Evolutionary conservation across 2,888 invertebrate species (phyloP).

Genomic region (Caenorhabditis sp.): DNA sequence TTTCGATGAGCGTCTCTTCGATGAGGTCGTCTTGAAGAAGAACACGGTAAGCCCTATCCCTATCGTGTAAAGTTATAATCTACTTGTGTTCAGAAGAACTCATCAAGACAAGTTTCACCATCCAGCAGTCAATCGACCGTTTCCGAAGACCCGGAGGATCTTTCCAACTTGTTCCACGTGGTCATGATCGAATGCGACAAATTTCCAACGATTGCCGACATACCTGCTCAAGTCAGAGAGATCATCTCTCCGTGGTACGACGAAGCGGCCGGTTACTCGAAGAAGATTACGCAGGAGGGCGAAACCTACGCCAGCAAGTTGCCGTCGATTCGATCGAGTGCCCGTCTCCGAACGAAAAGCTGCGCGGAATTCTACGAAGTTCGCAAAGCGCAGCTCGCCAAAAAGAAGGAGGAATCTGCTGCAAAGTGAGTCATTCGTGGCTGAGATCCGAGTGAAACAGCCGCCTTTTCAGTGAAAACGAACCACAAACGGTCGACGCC

Average conservation of each 20-base stretch:
- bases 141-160: slow-evolving; percentile 19
- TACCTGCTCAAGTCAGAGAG: slow-evolving; percentile 47
- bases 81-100: slow-evolving; percentile 26
- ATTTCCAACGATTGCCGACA: slow-evolving; percentile 45
- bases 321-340: slow-evolving; percentile 67
- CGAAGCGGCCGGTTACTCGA: slow-evolving; percentile 64
- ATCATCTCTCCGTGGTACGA: slow-evolving; percentile 57
- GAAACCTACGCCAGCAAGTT: slow-evolving; percentile 64
- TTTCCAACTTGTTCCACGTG: slow-evolving; percentile 58
- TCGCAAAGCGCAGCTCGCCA: slow-evolving; percentile 34
- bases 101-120: background rate
- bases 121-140: background rate
- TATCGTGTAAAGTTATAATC: background rate
- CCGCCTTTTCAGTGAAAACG: slow-evolving; percentile 30
- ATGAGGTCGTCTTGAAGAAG: slow-evolving; percentile 37
- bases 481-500: background rate
- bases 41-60: background rate
- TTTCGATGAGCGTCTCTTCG: slow-evolving; percentile 69
- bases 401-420: slow-evolving; percentile 44
- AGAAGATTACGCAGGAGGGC: slow-evolving; percentile 67
- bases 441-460: background rate
- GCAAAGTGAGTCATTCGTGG: slow-evolving; percentile 10
- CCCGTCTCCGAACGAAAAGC: slow-evolving; percentile 72
- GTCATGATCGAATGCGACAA: slow-evolving; percentile 60
- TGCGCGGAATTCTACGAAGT: slow-evolving; percentile 69